Evolutionary conservation across 2,113 vertebrate genomes (phyloP).

Genomic region (Erinaceus europaeus): DNA sequence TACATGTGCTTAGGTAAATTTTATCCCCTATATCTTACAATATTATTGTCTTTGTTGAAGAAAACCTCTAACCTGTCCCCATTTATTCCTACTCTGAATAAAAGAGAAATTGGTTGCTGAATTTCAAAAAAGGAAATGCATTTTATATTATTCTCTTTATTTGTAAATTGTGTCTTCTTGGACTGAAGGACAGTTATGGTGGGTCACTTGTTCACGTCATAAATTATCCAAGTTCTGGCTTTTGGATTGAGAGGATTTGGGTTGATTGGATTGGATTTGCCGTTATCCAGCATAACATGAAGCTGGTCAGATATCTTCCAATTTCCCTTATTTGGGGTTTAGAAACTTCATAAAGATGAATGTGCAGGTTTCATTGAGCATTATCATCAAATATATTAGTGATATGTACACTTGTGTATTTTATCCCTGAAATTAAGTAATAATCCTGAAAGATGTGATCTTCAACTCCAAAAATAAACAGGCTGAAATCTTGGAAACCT

Average conservation of each 20-base stretch:
- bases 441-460: too few species aligned
- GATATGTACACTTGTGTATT: background rate
- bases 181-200: too few species aligned
- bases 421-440: too few species aligned
- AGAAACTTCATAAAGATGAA: background rate
- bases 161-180: background rate
- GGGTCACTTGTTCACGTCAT: too few species aligned
- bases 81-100: background rate
- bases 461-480: too few species aligned
- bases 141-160: background rate
- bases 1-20: background rate
- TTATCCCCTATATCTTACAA: background rate
- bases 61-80: fast-evolving
- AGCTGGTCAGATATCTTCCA: background rate
- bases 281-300: background rate
- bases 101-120: too few species aligned
- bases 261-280: too few species aligned
- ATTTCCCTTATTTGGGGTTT: background rate
- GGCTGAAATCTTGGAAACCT: too few species aligned
- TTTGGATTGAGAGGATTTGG: background rate
- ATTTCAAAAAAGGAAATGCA: background rate
- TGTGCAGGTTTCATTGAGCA: background rate
- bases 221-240: background rate
- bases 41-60: background rate
- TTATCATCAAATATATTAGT: background rate